These are phyloP conservation scores for Spisula solida DNA, from an alignment of 2,888 invertebrate genomes.

Conservation along the genomic window DNA sequence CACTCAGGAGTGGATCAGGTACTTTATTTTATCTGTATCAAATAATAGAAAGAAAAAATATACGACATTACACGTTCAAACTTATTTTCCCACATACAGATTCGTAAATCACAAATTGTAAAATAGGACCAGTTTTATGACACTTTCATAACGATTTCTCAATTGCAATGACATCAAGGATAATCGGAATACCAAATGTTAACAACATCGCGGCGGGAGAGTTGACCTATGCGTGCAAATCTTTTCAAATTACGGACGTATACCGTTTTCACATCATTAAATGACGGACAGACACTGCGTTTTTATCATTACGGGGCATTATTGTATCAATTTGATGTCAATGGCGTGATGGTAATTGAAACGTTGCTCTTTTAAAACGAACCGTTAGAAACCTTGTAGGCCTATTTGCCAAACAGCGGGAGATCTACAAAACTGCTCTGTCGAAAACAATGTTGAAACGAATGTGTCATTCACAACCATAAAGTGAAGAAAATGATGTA, in stretches of 20 bases:
- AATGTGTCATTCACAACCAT: too few species aligned
- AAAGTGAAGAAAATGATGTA: too few species aligned
- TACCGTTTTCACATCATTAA: slow-evolving; percentile 5
- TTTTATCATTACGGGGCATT: background rate
- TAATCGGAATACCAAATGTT: background rate
- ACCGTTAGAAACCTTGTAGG: background rate
- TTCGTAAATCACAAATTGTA: too few species aligned
- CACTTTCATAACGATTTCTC: background rate
- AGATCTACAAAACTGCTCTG: background rate
- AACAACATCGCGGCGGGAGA: background rate
- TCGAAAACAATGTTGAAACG: too few species aligned
- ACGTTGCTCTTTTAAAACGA: background rate
- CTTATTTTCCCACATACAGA: too few species aligned
- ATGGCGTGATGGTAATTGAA: background rate
- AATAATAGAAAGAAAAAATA: too few species aligned
- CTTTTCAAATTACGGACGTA: background rate
- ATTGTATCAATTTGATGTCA: background rate
- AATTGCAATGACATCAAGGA: background rate
- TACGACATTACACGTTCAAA: too few species aligned
- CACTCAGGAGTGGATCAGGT: too few species aligned
- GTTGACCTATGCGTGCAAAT: background rate
- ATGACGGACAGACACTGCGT: background rate
- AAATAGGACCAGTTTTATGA: background rate
- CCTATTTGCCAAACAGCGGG: background rate
- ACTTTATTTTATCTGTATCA: too few species aligned